Evolutionary conservation across 2,113 vertebrate species (phyloP).

Genomic region (Pao palembangensis): DNA sequence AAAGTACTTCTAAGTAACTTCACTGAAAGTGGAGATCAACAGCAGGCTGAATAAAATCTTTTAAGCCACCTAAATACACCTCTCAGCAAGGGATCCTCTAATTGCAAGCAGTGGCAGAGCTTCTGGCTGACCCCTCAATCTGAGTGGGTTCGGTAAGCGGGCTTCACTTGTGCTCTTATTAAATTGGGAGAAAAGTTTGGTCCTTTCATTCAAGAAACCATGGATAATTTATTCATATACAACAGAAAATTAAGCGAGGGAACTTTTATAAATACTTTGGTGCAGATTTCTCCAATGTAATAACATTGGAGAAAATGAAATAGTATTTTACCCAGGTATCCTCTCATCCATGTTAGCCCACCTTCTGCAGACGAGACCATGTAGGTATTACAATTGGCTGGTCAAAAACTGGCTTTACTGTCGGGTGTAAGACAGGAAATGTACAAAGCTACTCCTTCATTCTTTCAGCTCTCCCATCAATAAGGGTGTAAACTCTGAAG

Average conservation of each 20-base stretch:
- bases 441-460: too few relatives aligned
- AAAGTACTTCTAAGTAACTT: conserved; percentile 33
- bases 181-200: conserved; percentile 12
- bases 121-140: conserved; percentile 28
- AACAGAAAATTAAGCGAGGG: background rate
- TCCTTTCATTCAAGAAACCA: conserved; percentile 11
- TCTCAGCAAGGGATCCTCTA: conserved; percentile 14
- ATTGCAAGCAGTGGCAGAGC: conserved; percentile 25
- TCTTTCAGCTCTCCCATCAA: too few relatives aligned
- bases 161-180: background rate
- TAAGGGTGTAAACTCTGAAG: too few relatives aligned
- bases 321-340: too few relatives aligned
- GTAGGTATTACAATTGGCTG: too few relatives aligned
- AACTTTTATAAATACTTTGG: background rate
- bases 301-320: background rate
- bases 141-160: conserved; percentile 23
- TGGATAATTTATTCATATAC: conserved; percentile 2
- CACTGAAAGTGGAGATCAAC: conserved; percentile 15
- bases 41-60: conserved; percentile 23
- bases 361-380: too few relatives aligned
- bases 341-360: too few relatives aligned
- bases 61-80: conserved; percentile 39
- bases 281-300: conserved; percentile 11
- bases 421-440: too few relatives aligned
- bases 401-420: too few relatives aligned